phyloP scores from a whole-genome alignment of 2,113 vertebrate species.

The Marmota flaviventris region DNA sequence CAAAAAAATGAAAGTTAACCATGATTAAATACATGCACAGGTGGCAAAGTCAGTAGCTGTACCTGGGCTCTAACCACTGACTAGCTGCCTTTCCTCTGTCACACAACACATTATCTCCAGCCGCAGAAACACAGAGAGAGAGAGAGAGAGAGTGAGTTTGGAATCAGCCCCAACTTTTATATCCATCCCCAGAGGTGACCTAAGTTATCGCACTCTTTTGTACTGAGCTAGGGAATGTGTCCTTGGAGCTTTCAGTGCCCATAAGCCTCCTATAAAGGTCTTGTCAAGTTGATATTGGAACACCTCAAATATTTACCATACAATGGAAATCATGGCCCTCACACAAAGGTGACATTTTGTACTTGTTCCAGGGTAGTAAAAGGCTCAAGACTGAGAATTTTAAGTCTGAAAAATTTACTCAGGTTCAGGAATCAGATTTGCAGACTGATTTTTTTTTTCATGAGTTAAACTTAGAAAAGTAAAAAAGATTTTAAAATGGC shows the following conservation, averaged over 20 bases:
- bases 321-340: fast-evolving
- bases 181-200: background rate
- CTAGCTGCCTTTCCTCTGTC: background rate
- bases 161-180: background rate
- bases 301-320: conserved; percentile 67
- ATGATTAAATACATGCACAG: background rate
- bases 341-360: background rate
- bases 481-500: background rate
- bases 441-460: background rate
- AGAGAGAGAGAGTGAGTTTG: background rate
- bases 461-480: background rate
- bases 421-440: background rate
- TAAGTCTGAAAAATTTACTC: background rate
- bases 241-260: background rate
- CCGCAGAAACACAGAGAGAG: background rate
- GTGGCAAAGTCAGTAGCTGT: background rate
- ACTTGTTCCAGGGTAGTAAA: background rate
- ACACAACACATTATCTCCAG: fast-evolving
- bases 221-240: background rate
- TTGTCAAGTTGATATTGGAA: conserved; percentile 26
- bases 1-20: background rate
- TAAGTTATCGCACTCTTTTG: background rate
- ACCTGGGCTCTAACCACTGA: background rate
- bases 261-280: background rate
- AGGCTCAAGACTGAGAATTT: background rate